These are phyloP conservation scores for Typhlichthys eigenmanni DNA, from an alignment of 2,797 vertebrate genomes.

Conservation along the genomic window DNA sequence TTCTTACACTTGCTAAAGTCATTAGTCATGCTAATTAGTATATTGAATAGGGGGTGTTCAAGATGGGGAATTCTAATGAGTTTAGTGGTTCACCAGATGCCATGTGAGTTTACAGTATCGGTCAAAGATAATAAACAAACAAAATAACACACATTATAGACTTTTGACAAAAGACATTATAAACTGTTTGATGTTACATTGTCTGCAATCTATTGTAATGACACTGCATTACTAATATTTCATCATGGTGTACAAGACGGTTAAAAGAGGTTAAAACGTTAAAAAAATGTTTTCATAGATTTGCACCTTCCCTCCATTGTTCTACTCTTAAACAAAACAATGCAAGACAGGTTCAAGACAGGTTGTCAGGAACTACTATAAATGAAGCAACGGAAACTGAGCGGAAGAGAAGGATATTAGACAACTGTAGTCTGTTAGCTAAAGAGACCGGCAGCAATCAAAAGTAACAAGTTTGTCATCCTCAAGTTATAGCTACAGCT, in stretches of 20 bases:
- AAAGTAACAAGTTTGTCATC: too few species aligned
- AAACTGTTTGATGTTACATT: background rate
- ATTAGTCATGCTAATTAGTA: constrained; percentile 78
- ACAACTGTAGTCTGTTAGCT: too few species aligned
- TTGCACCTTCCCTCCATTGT: constrained; percentile 49
- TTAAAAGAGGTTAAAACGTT: constrained; percentile 51
- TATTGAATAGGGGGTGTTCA: constrained; percentile 66
- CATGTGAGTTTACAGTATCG: constrained; percentile 25
- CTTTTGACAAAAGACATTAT: background rate
- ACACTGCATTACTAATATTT: constrained; percentile 57
- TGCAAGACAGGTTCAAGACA: too few species aligned
- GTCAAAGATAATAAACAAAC: background rate
- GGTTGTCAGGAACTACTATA: too few species aligned
- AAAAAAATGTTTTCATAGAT: constrained; percentile 55
- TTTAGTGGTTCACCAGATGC: constrained; percentile 54
- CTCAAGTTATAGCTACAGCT: too few species aligned
- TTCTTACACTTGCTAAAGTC: constrained; percentile 74
- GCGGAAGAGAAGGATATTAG: too few species aligned
- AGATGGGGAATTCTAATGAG: constrained; percentile 68
- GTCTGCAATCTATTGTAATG: constrained; percentile 31
- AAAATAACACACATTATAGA: background rate
- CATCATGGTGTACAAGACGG: constrained; percentile 41
- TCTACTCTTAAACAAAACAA: background rate
- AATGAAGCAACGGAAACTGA: too few species aligned
- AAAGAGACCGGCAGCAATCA: too few species aligned